Evolutionary conservation across 2,888 invertebrate species (phyloP).

Genomic region (Patella ulyssiponensis): DNA sequence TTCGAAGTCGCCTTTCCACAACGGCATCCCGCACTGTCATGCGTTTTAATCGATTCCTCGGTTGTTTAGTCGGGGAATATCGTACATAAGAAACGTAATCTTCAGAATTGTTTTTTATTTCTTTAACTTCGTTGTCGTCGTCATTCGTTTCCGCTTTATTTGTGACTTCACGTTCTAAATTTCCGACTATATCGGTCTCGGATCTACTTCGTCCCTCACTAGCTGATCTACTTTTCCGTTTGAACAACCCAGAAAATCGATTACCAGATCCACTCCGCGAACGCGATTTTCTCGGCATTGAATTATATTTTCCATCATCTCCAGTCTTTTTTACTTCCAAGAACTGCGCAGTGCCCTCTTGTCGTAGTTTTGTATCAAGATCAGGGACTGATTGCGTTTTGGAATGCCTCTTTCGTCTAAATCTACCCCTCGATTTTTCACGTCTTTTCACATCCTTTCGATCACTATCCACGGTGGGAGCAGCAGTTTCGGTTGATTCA

Average conservation of each 20-base stretch:
- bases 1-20: constrained; percentile 41
- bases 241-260: constrained; percentile 37
- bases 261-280: constrained; percentile 38
- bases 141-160: constrained; percentile 10
- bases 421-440: not conserved
- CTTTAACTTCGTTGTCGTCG: constrained; percentile 7
- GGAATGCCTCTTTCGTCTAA: constrained; percentile 3
- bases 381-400: not conserved
- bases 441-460: not conserved
- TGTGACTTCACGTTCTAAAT: not conserved
- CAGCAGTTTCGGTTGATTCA: not conserved
- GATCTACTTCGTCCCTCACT: constrained; percentile 31
- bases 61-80: constrained; percentile 43
- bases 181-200: constrained; percentile 30
- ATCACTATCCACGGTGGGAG: not conserved
- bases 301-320: constrained; percentile 1
- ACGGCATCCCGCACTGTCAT: constrained; percentile 58
- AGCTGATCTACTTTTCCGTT: constrained; percentile 31
- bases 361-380: not conserved
- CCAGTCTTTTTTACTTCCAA: not conserved
- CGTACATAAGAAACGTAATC: constrained; percentile 23
- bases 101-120: constrained; percentile 19
- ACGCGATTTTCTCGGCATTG: constrained; percentile 27
- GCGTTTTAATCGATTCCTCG: constrained; percentile 46
- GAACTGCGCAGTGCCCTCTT: not conserved